Conservation (phyloP, 2,113 vertebrate genomes). For the Ptychochromis oligacanthus region DNA sequence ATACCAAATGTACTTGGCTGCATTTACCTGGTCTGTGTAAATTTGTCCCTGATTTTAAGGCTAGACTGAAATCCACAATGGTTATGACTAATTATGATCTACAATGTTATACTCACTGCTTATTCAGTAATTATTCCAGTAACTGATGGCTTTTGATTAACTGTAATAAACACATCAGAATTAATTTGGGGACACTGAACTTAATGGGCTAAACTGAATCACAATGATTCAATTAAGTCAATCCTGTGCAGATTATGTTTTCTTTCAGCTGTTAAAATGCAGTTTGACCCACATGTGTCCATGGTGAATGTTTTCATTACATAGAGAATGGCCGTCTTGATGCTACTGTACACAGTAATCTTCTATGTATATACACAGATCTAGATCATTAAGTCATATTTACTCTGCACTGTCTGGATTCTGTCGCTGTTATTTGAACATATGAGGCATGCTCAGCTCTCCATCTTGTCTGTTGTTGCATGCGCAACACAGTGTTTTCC, state of each 20-base stretch:
- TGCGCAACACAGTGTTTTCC: not conserved
- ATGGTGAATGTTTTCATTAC: conserved; percentile 38
- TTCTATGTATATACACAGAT: not conserved
- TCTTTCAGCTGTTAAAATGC: conserved; percentile 28
- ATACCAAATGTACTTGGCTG: not conserved
- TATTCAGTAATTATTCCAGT: conserved; percentile 2
- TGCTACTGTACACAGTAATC: conserved; percentile 1
- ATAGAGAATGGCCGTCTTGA: conserved; percentile 26
- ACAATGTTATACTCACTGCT: not conserved
- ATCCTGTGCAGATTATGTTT: not conserved
- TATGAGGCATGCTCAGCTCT: not conserved
- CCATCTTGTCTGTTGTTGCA: not conserved
- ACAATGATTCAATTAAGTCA: conserved; percentile 44
- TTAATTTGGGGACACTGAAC: conserved; percentile 34
- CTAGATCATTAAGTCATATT: conserved; percentile 11
- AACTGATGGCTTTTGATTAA: conserved; percentile 29
- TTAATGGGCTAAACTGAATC: conserved; percentile 44
- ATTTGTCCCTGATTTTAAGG: not conserved
- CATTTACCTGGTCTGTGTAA: not conserved
- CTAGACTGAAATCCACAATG: not conserved
- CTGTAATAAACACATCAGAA: conserved; percentile 24
- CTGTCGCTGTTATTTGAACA: not conserved
- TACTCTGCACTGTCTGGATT: conserved; percentile 2
- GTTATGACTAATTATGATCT: not conserved
- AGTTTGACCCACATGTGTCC: conserved; percentile 24